Conservation (phyloP, 2,888 invertebrate genomes). For the Polydrusus cervinus region DNA sequence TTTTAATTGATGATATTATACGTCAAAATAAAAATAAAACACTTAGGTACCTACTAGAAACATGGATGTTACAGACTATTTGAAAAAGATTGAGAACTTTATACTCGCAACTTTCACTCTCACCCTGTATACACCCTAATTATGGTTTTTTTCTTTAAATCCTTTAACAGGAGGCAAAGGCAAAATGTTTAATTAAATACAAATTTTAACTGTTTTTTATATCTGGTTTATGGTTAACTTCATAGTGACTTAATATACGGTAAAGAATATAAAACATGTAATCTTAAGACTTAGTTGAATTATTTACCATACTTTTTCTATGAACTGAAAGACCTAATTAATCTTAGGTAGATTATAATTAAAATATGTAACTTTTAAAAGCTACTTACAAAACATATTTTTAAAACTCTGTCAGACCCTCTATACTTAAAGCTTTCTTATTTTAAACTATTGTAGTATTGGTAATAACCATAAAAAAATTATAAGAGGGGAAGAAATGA, state of each 20-base stretch:
- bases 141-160: too few relatives aligned
- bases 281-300: slow-evolving; percentile 16
- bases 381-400: slow-evolving; percentile 31
- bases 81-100: neutral
- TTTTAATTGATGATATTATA: too few relatives aligned
- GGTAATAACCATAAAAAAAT: too few relatives aligned
- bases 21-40: too few relatives aligned
- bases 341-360: slow-evolving; percentile 24
- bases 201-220: neutral
- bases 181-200: too few relatives aligned
- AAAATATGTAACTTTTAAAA: slow-evolving; percentile 26
- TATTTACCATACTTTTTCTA: slow-evolving; percentile 34
- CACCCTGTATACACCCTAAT: too few relatives aligned
- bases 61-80: too few relatives aligned
- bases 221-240: neutral
- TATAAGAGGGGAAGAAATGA: too few relatives aligned
- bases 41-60: too few relatives aligned
- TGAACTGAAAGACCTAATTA: slow-evolving; percentile 29
- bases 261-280: slow-evolving; percentile 23
- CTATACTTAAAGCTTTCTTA: slow-evolving; percentile 12
- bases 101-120: neutral
- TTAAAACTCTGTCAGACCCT: slow-evolving; percentile 9
- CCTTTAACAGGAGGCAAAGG: too few relatives aligned
- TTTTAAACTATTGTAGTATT: neutral
- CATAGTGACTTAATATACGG: neutral